phyloP scores from a whole-genome alignment of 2,797 vertebrate genomes.

The Xyrichtys novacula region DNA sequence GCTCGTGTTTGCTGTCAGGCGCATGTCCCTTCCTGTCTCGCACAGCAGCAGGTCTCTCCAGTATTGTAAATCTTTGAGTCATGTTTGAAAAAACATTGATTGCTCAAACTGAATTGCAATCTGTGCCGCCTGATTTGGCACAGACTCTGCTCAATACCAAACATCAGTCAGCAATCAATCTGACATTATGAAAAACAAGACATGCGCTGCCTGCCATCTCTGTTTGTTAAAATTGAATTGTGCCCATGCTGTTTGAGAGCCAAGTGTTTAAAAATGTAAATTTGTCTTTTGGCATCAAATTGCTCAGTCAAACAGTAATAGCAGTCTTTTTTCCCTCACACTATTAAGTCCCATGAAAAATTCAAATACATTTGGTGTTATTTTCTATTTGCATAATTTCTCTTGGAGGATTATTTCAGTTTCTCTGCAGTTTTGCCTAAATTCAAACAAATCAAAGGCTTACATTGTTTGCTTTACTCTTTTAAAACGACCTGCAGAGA shows the following conservation, averaged over 20 bases:
- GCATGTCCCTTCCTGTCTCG: constrained; percentile 24
- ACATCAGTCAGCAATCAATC: constrained; percentile 67
- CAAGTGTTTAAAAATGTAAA: constrained; percentile 38
- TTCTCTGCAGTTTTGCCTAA: constrained; percentile 33
- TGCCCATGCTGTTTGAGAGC: constrained; percentile 41
- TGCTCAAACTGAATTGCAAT: constrained; percentile 55
- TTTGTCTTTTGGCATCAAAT: constrained; percentile 42
- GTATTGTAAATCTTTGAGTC: constrained; percentile 41
- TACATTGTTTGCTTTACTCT: constrained; percentile 28
- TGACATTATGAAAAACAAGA: constrained; percentile 50
- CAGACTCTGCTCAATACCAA: constrained; percentile 43
- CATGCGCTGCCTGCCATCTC: constrained; percentile 34
- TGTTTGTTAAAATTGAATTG: constrained; percentile 49
- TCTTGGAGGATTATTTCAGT: constrained; percentile 42
- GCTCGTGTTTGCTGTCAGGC: constrained; percentile 37
- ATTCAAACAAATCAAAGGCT: constrained; percentile 16
- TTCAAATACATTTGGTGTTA: constrained; percentile 18
- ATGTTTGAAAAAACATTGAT: constrained; percentile 60
- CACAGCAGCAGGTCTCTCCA: constrained; percentile 38
- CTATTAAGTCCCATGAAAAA: constrained; percentile 37
- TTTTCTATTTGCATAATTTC: constrained; percentile 25
- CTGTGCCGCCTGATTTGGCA: constrained; percentile 54
- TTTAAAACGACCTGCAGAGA: constrained; percentile 16
- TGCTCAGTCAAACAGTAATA: constrained; percentile 44
- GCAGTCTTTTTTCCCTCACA: not conserved